Evolutionary conservation across 53 echinoderm and acorn worm species (phyloP).

Genomic region (Holothuria scabra): DNA sequence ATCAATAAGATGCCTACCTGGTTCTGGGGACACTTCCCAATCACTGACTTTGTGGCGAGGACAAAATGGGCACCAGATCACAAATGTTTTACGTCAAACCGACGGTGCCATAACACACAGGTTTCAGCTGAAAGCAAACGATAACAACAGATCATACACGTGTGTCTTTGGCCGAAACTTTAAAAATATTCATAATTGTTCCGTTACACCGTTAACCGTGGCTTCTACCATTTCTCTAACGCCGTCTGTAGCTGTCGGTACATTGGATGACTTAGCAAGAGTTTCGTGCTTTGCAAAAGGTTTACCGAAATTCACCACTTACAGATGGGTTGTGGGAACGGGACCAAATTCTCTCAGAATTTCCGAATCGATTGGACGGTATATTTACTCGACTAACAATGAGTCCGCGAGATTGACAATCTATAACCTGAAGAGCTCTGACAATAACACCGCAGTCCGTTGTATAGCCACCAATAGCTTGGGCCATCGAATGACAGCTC

Average conservation of each 20-base stretch:
- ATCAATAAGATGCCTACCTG: neutral
- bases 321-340: constrained; percentile 20
- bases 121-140: neutral
- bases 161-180: neutral
- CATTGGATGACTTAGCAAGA: neutral
- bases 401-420: constrained; percentile 26
- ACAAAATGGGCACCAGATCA: constrained; percentile 9
- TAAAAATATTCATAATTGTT: constrained; percentile 30
- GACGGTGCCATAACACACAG: constrained; percentile 11
- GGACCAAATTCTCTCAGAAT: constrained; percentile 11
- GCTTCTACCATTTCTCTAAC: constrained; percentile 12
- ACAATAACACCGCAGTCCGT: constrained; percentile 26
- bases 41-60: constrained; percentile 33
- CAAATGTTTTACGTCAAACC: neutral
- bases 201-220: constrained; percentile 25
- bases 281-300: constrained; percentile 17
- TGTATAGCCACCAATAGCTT: constrained; percentile 26
- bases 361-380: neutral
- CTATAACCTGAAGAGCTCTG: neutral
- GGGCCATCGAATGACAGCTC: constrained; percentile 8
- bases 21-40: neutral
- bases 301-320: neutral
- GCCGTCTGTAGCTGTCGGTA: neutral
- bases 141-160: constrained; percentile 15
- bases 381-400: constrained; percentile 5